Evolutionary conservation across 2,797 vertebrate genomes (phyloP).

Genomic region (Acanthiza pusilla): DNA sequence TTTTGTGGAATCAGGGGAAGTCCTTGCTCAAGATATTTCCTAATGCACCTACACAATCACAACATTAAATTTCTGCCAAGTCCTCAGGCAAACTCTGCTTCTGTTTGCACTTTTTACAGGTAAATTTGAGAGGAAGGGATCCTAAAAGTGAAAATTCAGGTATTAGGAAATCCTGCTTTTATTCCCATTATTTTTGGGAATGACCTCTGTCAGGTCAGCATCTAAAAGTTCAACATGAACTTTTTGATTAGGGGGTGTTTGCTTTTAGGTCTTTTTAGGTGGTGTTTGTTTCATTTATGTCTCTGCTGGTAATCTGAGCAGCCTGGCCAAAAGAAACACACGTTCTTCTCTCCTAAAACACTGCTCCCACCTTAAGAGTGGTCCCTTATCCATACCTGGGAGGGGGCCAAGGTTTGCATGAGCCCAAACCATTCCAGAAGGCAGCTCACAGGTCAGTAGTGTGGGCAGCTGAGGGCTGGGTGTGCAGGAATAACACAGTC

Average conservation of each 20-base stretch:
- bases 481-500: background rate
- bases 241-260: background rate
- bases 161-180: background rate
- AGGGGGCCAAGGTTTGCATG: background rate
- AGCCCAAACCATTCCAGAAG: background rate
- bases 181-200: background rate
- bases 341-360: background rate
- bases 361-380: background rate
- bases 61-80: background rate
- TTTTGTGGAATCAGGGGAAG: background rate
- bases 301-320: background rate
- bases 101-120: background rate
- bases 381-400: background rate
- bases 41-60: background rate
- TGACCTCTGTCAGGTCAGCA: background rate
- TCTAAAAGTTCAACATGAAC: background rate
- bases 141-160: background rate
- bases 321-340: background rate
- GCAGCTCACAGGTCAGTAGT: rapidly evolving
- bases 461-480: background rate
- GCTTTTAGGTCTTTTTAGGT: background rate
- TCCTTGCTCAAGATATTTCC: background rate
- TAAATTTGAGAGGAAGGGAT: background rate
- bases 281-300: background rate
- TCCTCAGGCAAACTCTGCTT: background rate